phyloP scores from a whole-genome alignment of 2,888 invertebrate genomes.

The Spodoptera picta region DNA sequence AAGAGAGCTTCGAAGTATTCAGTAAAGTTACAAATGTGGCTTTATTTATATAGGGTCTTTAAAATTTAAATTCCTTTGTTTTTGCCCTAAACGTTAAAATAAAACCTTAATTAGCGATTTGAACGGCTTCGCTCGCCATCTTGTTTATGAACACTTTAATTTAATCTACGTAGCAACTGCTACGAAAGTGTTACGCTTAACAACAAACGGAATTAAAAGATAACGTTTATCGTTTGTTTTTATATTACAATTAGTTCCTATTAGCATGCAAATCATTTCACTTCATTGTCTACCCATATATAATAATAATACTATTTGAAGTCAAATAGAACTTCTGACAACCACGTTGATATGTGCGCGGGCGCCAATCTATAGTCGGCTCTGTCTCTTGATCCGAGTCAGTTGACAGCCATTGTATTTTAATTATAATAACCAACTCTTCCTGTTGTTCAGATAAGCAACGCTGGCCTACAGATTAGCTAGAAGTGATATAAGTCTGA shows the following conservation, averaged over 20 bases:
- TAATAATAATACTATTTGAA: background rate
- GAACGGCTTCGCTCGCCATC: no score
- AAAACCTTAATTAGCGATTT: no score
- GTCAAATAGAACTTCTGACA: constrained; percentile 30
- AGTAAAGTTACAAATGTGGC: no score
- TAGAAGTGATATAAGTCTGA: constrained; percentile 33
- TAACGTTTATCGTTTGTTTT: no score
- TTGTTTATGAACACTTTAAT: background rate
- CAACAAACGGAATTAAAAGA: no score
- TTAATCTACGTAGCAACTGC: constrained; percentile 19
- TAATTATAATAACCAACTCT: constrained; percentile 55
- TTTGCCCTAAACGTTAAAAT: no score
- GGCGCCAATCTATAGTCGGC: constrained; percentile 37
- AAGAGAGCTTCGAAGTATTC: no score
- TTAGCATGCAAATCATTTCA: no score
- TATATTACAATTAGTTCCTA: no score
- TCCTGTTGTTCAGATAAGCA: constrained; percentile 48
- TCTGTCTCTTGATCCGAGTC: constrained; percentile 51
- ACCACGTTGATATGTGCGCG: constrained; percentile 11
- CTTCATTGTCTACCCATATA: no score
- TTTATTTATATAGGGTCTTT: no score
- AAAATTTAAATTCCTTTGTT: no score
- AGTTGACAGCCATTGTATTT: constrained; percentile 51
- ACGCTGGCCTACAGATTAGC: constrained; percentile 44
- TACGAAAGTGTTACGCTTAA: constrained; percentile 26